Evolutionary conservation across 1,140 invertebrate species (phyloP).

Genomic region (Homarus americanus): DNA sequence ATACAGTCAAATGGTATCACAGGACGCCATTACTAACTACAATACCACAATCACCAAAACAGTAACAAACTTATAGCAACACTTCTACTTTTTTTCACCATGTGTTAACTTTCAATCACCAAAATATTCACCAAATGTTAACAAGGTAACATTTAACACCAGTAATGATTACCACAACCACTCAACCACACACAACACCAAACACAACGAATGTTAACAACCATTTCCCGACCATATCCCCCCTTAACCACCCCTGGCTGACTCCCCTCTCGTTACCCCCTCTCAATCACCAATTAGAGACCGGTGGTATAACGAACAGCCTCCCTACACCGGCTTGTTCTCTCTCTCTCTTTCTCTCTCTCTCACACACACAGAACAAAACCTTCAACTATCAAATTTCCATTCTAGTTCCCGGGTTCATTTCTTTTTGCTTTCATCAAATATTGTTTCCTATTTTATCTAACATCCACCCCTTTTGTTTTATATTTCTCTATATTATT

Average conservation of each 20-base stretch:
- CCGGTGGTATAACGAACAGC: slow-evolving; percentile 39
- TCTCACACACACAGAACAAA: slow-evolving; percentile 45
- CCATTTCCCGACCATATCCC: neutral
- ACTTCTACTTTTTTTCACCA: no score
- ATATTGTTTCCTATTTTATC: slow-evolving; percentile 72
- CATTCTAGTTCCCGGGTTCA: slow-evolving; percentile 67
- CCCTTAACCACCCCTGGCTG: neutral
- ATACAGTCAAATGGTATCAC: no score
- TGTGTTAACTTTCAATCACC: no score
- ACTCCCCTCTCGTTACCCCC: slow-evolving; percentile 20
- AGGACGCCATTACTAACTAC: no score
- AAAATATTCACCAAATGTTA: no score
- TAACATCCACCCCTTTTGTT: slow-evolving; percentile 70
- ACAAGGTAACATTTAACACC: no score
- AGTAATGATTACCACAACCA: no score
- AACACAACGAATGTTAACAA: neutral
- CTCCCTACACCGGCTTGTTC: slow-evolving; percentile 31
- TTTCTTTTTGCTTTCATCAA: slow-evolving; percentile 71
- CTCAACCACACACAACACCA: no score
- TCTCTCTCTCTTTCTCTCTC: slow-evolving; percentile 43
- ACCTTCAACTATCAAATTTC: slow-evolving; percentile 67
- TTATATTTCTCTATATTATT: slow-evolving; percentile 72
- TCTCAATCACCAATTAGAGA: slow-evolving; percentile 62
- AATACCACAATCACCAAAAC: no score
- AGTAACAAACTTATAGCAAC: no score